These are phyloP conservation scores for Idaea straminata DNA, from an alignment of 2,888 invertebrate species.

Conservation along the genomic window DNA sequence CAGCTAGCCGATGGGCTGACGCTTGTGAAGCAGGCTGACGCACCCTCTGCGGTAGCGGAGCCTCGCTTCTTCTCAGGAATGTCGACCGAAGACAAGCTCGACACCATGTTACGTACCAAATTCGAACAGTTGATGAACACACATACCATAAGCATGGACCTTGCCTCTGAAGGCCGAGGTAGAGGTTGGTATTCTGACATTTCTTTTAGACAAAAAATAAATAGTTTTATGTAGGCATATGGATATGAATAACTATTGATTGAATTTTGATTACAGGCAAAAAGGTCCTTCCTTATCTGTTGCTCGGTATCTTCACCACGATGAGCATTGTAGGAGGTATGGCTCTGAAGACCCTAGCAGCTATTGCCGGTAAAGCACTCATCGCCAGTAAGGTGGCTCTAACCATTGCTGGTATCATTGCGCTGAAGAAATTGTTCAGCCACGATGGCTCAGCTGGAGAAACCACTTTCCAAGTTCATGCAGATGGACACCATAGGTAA, in stretches of 20 bases:
- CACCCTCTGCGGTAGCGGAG: constrained; percentile 76
- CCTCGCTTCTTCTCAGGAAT: constrained; percentile 79
- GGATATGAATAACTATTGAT: constrained; percentile 6
- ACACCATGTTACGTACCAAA: constrained; percentile 72
- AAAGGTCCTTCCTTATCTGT: constrained; percentile 79
- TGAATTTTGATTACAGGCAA: constrained; percentile 59
- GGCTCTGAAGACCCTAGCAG: constrained; percentile 84
- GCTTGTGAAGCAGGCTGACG: constrained; percentile 80
- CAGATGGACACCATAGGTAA: constrained; percentile 83
- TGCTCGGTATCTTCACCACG: constrained; percentile 82
- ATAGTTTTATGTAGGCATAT: constrained; percentile 5
- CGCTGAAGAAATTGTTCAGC: constrained; percentile 86
- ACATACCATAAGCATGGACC: constrained; percentile 83
- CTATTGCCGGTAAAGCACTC: constrained; percentile 86
- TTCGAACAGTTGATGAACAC: constrained; percentile 82
- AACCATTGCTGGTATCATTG: constrained; percentile 86
- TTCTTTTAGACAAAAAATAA: constrained; percentile 3
- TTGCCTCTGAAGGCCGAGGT: constrained; percentile 76
- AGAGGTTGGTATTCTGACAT: constrained; percentile 54
- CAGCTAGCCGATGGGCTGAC: constrained; percentile 81
- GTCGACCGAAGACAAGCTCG: constrained; percentile 78
- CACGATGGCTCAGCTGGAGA: constrained; percentile 82
- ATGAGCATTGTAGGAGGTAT: constrained; percentile 85
- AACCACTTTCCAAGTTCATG: constrained; percentile 84
- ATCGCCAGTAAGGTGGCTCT: constrained; percentile 87